These are phyloP conservation scores for Caenorhabditis wallacei DNA, from an alignment of 2,888 invertebrate species.

Conservation along the genomic window DNA sequence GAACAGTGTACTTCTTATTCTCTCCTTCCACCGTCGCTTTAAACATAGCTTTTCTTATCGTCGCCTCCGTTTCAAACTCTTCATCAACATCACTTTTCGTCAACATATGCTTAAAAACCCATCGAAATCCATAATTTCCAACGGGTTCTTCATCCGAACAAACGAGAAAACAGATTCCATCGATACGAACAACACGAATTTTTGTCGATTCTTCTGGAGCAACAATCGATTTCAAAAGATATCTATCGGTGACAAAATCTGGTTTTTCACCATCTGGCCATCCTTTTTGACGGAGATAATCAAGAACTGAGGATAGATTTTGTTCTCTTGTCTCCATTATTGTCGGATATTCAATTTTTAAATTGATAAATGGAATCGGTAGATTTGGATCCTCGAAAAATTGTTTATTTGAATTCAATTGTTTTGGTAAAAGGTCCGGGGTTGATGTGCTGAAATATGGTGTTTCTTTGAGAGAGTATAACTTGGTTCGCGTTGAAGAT, in stretches of 20 bases:
- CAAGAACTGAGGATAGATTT: background rate
- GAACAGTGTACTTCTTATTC: background rate
- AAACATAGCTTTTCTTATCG: background rate
- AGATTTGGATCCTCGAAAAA: background rate
- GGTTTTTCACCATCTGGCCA: background rate
- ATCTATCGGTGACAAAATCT: slow-evolving; percentile 6
- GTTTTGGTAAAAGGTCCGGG: background rate
- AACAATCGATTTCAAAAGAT: background rate
- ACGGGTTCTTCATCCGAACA: background rate
- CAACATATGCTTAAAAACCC: background rate
- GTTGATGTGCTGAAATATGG: background rate
- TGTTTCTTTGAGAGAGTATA: background rate
- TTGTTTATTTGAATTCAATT: background rate
- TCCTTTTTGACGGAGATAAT: background rate
- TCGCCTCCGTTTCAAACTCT: background rate
- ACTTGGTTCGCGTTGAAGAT: too few species aligned
- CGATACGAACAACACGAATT: background rate
- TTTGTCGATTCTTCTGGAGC: background rate
- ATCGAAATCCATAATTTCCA: background rate
- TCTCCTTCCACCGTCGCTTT: background rate
- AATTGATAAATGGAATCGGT: background rate
- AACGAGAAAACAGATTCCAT: background rate
- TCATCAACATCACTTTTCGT: background rate
- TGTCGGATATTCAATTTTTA: background rate
- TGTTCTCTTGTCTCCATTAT: background rate